phyloP scores from a whole-genome alignment of 2,113 vertebrate genomes.

The Fulmarus glacialis region DNA sequence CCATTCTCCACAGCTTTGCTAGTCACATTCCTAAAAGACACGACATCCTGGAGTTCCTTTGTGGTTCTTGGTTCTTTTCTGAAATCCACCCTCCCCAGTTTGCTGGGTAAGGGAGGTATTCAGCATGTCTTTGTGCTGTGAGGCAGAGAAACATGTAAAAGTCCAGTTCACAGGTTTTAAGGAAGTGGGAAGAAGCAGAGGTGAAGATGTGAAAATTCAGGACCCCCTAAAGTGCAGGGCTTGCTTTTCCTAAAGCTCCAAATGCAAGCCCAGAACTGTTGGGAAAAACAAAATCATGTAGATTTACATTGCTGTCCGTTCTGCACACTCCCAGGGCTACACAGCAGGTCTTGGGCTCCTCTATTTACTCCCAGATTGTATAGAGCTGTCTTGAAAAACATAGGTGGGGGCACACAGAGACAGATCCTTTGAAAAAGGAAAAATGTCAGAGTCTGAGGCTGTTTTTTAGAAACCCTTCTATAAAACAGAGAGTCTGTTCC shows the following conservation, averaged over 20 bases:
- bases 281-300: neutral
- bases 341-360: neutral
- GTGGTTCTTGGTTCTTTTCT: neutral
- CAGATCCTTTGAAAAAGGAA: neutral
- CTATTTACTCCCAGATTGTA: neutral
- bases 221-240: neutral
- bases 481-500: neutral
- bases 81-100: neutral
- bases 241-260: neutral
- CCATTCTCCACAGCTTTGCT: neutral
- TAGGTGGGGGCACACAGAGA: neutral
- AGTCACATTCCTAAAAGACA: accelerated
- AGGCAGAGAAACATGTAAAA: neutral
- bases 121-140: neutral
- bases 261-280: neutral
- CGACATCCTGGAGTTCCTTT: neutral
- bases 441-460: neutral
- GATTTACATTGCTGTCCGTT: neutral
- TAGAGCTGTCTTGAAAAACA: neutral
- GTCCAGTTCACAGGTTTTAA: neutral
- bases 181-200: neutral
- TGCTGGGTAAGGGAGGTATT: neutral
- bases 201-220: neutral
- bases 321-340: neutral
- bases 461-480: neutral